A percentile compares a stretch with the other conserved stretches of the same genome.
phyloP scores from a whole-genome alignment of 2,888 invertebrate species.

The Drosophila neutralis region DNA sequence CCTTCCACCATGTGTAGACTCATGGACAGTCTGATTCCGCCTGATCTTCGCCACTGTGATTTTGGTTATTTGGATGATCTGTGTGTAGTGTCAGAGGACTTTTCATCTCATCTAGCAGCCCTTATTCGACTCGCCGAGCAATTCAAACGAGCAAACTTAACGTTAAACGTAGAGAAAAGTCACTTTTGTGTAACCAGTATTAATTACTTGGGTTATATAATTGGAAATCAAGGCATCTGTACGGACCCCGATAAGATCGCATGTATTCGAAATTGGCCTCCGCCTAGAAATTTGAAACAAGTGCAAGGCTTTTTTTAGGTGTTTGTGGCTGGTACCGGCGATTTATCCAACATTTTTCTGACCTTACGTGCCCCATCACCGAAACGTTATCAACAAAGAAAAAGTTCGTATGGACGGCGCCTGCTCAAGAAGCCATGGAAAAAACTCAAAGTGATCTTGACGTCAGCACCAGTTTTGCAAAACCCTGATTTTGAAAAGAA shows the following conservation, averaged over 20 bases:
- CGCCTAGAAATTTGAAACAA: not conserved
- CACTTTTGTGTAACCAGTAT: conserved; percentile 1
- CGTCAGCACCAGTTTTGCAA: too few relatives aligned
- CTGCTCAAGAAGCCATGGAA: conserved; percentile 9
- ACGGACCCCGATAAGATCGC: not conserved
- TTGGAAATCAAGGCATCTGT: not conserved
- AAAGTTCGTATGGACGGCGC: conserved; percentile 7
- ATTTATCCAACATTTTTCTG: conserved; percentile 6
- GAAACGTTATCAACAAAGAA: not conserved
- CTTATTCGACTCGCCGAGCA: too few relatives aligned
- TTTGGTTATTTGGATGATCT: too few relatives aligned
- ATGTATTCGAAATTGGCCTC: not conserved
- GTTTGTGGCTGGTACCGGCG: conserved; percentile 14
- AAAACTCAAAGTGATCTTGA: conserved; percentile 5
- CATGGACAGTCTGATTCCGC: too few relatives aligned
- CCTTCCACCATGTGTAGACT: too few relatives aligned
- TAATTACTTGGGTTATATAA: not conserved
- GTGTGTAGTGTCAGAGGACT: too few relatives aligned
- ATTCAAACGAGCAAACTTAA: too few relatives aligned
- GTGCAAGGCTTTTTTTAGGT: not conserved
- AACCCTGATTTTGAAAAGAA: too few relatives aligned
- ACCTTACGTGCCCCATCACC: conserved; percentile 1
- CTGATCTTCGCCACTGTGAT: too few relatives aligned
- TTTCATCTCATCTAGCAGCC: too few relatives aligned
- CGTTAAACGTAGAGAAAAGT: not conserved